Conservation (phyloP, 2,888 invertebrate species). For the Idaea biselata region DNA sequence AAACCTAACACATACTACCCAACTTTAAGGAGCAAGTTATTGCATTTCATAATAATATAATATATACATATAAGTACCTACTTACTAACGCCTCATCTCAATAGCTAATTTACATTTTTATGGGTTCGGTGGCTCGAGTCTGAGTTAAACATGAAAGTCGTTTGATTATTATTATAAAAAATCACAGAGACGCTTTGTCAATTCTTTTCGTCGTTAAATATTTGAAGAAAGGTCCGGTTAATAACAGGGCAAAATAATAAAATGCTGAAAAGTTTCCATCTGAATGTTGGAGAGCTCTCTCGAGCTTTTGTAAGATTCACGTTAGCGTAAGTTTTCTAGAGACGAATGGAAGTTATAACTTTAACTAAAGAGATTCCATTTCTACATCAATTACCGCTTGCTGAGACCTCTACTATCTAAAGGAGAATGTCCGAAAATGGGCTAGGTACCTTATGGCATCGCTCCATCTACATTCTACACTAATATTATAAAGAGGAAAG, state of each 20-base stretch:
- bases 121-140: neutral
- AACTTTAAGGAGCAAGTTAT: no score
- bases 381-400: slow-evolving; percentile 36
- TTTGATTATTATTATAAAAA: neutral
- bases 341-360: slow-evolving; percentile 44
- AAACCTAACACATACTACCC: no score
- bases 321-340: slow-evolving; percentile 38
- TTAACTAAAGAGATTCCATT: slow-evolving; percentile 34
- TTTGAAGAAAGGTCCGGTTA: slow-evolving; percentile 19
- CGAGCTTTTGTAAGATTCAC: slow-evolving; percentile 37
- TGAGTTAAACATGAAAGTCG: neutral
- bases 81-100: neutral
- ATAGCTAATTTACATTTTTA: neutral
- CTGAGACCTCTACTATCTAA: neutral
- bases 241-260: slow-evolving; percentile 34
- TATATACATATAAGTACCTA: neutral
- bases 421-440: neutral
- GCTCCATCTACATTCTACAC: no score
- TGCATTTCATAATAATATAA: neutral
- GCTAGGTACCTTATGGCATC: neutral
- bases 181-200: neutral
- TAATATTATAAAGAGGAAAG: no score
- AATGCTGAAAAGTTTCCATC: slow-evolving; percentile 38
- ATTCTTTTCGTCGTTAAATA: slow-evolving; percentile 8
- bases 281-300: slow-evolving; percentile 41